phyloP scores from a whole-genome alignment of 1,140 invertebrate genomes.

The Heliconius nattereri region DNA sequence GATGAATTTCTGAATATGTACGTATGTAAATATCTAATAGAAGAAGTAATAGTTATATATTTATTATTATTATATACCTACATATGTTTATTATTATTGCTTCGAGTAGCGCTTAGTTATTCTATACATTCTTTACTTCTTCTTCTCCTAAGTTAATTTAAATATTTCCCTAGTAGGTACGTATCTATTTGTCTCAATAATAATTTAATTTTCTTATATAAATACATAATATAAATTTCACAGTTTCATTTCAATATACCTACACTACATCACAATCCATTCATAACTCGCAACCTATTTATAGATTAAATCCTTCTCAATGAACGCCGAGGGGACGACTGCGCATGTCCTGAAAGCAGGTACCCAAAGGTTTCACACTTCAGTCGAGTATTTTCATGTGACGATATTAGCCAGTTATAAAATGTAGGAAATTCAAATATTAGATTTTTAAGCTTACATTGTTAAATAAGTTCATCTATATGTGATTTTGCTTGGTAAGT shows the following conservation, averaged over 20 bases:
- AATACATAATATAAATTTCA: not conserved
- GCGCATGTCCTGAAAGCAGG: slow-evolving; percentile 35
- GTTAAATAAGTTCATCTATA: slow-evolving; percentile 18
- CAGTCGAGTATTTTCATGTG: slow-evolving; percentile 32
- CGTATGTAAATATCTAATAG: not conserved
- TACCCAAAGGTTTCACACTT: slow-evolving; percentile 36
- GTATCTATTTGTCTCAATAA: no score
- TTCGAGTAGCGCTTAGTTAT: not conserved
- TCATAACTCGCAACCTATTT: slow-evolving; percentile 29
- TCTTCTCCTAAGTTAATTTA: no score
- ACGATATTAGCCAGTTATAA: slow-evolving; percentile 23
- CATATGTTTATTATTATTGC: not conserved
- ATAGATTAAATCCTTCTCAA: slow-evolving; percentile 38
- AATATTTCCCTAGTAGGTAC: no score
- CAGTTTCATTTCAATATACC: not conserved
- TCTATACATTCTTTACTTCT: no score
- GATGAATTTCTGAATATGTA: not conserved
- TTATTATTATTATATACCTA: no score
- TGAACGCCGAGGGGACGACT: slow-evolving; percentile 25
- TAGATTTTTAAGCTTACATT: not conserved
- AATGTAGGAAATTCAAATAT: slow-evolving; percentile 19
- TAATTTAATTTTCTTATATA: no score
- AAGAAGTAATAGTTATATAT: no score
- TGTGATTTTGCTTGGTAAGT: not conserved
- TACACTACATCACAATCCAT: slow-evolving; percentile 9